Evolutionary conservation across 2,888 invertebrate species (phyloP).

Genomic region (Drosophila paramelanica): DNA sequence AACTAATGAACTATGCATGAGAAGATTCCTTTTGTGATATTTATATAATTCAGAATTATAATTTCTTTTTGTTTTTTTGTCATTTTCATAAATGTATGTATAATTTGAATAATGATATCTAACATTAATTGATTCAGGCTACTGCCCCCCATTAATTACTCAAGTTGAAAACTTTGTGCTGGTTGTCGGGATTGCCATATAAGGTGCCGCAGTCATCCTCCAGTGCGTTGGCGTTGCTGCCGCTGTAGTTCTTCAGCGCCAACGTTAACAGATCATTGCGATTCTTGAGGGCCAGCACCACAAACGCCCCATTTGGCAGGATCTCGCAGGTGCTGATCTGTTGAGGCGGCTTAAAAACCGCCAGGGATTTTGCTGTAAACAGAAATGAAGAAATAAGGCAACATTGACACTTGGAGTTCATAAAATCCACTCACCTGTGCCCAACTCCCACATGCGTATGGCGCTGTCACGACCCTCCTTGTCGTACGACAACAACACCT

Average conservation of each 20-base stretch:
- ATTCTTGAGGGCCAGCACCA: constrained; percentile 90
- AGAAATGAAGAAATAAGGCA: background rate
- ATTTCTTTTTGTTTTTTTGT: constrained; percentile 29
- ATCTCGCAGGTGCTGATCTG: constrained; percentile 92
- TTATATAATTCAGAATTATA: constrained; percentile 68
- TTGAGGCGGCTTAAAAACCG: constrained; percentile 91
- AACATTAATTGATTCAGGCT: constrained; percentile 70
- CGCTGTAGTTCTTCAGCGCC: constrained; percentile 85
- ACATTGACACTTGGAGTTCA: background rate
- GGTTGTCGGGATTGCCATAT: constrained; percentile 87
- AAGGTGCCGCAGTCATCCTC: constrained; percentile 75
- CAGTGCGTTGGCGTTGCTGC: constrained; percentile 75
- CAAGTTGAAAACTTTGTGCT: constrained; percentile 87
- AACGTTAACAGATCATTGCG: constrained; percentile 88
- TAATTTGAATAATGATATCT: constrained; percentile 80
- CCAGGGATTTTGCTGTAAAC: constrained; percentile 90
- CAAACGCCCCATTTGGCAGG: constrained; percentile 89
- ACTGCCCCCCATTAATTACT: constrained; percentile 64
- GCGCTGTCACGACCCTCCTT: constrained; percentile 90
- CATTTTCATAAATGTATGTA: constrained; percentile 49
- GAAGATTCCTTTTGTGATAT: constrained; percentile 68
- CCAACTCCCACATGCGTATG: constrained; percentile 92
- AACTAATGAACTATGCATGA: constrained; percentile 79
- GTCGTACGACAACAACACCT: constrained; percentile 91
- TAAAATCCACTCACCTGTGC: constrained; percentile 87